A percentile compares a stretch with the other conserved stretches of the same genome.
Evolutionary conservation across 2,797 vertebrate species (phyloP).

Genomic region (Brotogeris chrysoptera): DNA sequence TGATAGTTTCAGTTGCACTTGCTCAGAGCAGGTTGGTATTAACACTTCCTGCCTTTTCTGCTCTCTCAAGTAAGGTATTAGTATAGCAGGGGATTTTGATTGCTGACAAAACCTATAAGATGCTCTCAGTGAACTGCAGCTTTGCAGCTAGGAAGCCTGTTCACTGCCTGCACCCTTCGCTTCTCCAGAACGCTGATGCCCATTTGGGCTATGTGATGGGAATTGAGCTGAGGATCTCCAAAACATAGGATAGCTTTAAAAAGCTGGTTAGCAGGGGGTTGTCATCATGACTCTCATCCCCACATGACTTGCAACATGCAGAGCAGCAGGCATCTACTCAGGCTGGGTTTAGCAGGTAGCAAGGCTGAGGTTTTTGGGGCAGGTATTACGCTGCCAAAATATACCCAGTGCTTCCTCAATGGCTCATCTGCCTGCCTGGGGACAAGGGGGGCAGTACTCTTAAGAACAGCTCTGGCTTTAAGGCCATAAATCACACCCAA

Average conservation of each 20-base stretch:
- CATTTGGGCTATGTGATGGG: not conserved
- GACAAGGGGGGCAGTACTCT: not conserved
- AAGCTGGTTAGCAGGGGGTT: not conserved
- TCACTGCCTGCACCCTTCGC: not conserved
- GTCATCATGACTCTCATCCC: not conserved
- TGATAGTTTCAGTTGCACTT: not conserved
- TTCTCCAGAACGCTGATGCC: not conserved
- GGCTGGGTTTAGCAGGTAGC: rapidly evolving
- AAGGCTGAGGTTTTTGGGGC: not conserved
- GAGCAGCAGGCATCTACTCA: not conserved
- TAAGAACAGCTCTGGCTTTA: not conserved
- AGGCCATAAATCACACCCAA: not conserved
- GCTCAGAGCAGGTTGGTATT: rapidly evolving
- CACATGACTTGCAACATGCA: rapidly evolving
- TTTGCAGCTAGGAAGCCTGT: not conserved
- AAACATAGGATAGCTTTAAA: not conserved
- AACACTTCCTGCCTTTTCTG: not conserved
- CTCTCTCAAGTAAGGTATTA: not conserved
- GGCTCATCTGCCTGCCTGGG: not conserved
- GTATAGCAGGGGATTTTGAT: not conserved
- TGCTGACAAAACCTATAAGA: not conserved
- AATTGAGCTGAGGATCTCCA: not conserved
- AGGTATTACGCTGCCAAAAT: not conserved
- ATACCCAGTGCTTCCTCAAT: not conserved
- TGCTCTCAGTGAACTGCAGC: not conserved